Evolutionary conservation across 1,140 invertebrate genomes (phyloP), one percentile per base, ranked within the genome.

Genomic region (Magallana ariakensis): DNA sequence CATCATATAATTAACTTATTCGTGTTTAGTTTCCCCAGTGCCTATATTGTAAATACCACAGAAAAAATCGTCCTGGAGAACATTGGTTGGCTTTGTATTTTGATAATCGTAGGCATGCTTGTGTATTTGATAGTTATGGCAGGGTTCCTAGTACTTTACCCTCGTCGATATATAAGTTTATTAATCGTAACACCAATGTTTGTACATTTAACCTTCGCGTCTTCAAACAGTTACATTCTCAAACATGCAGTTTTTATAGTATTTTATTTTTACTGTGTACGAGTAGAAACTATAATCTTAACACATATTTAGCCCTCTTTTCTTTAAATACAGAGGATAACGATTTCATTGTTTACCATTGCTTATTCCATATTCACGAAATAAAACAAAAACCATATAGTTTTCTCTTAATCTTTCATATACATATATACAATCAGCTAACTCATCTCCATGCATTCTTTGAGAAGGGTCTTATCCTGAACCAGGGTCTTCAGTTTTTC

Each of bases 11-110:
- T 11, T 66, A 82, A 62, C 56, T 57, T 8, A 9, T n/a, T 11
- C n/a, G 60, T 58, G 85, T 86, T 1, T 53, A 26, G 7, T 5
- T 86, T 19, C 55, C 85, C 85, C n/a, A 54, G 54, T 8, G 80
- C 70, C 9, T 82, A 33, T 58, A 82, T 86, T 33, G 26, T 55
- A 22, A 86, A 88, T n/a, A 88, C 80, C 0, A 81, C 85, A 54
- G 19, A 19, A 15, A 54, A 22, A 0, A 15, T 6, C 3, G 7
- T n/a, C n/a, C 0, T 11, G 60, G 60, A 7, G 60, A 66, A 66
- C 60, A 66, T 16, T 66, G 60, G 60, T n/a, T 16, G 22, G 60
- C 15, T 11, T 8, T 66, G 8, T 66, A 66, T 66, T 16, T 66
- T 66, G n/a, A 11, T 7, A 8, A 7, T 2, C 5, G 11, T 11